Evolutionary conservation across 35 echinoderm and acorn worm species (phyloP), one percentile per base, ranked within the genome.

Genomic region (Lytechinus variegatus): DNA sequence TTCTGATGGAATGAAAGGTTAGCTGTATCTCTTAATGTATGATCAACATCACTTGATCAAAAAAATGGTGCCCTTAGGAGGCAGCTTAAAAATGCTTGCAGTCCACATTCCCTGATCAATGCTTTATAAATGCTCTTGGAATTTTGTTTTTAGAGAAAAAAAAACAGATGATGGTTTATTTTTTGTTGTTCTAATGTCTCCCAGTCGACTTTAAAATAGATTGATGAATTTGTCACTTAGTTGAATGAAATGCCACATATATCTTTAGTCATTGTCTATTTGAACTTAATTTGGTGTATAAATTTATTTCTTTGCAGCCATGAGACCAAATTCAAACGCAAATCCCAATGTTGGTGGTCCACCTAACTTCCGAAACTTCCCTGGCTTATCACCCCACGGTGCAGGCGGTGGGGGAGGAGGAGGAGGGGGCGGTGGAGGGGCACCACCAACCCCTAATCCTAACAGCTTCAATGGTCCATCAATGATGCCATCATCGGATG

Each of bases 381-480:
- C 60, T 9, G 55, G 55, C 71, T 86, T 86, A 27, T 79, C 60
- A n/a, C 71, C 95, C 44, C 95, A 95, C 13, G 72, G 95, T 89
- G 53, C 44, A 29, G 95, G 72, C 28, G 87, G 87, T 6, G 87
- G 87, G 86, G 96, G 56, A 72, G 94, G 56, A 95, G 96, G 56
- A 72, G 94, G 56, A 95, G 61, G 61, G 94, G 53, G 71, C 7
- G 86, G 72, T 54, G 53, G 87, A 88, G 56, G 71, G 61, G 56
- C 94, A 89, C 87, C 58, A 19, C 55, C 91, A 51, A 89, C 61
- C 51, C 95, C 95, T 10, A 92, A 92, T 10, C 33, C 95, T 28
- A 98, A 96, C 94, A 95, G 86, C 94, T 96, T 98, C 86, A 95
- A 90, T 91, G 95, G 96, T 8, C 95, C 97, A n/a, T 55, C 96